phyloP scores from a whole-genome alignment of 2,113 vertebrate genomes.

The Marmota flaviventris region DNA sequence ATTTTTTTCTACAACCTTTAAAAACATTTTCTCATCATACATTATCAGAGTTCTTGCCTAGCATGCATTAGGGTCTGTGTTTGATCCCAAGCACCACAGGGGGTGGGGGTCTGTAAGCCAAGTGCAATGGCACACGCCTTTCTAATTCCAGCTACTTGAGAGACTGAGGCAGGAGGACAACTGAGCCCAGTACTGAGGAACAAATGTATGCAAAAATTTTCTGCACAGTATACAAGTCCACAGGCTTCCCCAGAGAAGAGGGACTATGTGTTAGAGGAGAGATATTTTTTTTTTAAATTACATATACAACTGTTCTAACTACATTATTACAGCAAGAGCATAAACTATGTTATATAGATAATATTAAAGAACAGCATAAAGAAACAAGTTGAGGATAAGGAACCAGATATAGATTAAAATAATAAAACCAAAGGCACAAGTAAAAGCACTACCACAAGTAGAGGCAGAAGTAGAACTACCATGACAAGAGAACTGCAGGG shows the following conservation, averaged over 20 bases:
- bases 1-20: not conserved
- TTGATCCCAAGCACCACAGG: too few relatives aligned
- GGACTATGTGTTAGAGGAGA: not conserved
- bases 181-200: not conserved
- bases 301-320: not conserved
- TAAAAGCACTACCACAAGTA: not conserved
- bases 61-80: too few relatives aligned
- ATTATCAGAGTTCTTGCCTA: not conserved
- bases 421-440: not conserved
- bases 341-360: not conserved
- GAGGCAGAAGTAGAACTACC: too few relatives aligned
- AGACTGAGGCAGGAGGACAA: too few relatives aligned
- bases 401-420: not conserved
- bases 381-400: not conserved
- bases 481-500: not conserved
- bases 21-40: not conserved
- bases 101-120: too few relatives aligned
- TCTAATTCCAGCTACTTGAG: not conserved
- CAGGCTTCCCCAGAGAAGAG: not conserved
- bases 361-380: not conserved
- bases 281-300: not conserved
- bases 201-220: not conserved
- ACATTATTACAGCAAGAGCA: not conserved
- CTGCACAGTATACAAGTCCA: not conserved
- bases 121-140: not conserved